These are phyloP conservation scores for Sebastes iracundus DNA, from an alignment of 2,797 vertebrate species.

Conservation along the genomic window DNA sequence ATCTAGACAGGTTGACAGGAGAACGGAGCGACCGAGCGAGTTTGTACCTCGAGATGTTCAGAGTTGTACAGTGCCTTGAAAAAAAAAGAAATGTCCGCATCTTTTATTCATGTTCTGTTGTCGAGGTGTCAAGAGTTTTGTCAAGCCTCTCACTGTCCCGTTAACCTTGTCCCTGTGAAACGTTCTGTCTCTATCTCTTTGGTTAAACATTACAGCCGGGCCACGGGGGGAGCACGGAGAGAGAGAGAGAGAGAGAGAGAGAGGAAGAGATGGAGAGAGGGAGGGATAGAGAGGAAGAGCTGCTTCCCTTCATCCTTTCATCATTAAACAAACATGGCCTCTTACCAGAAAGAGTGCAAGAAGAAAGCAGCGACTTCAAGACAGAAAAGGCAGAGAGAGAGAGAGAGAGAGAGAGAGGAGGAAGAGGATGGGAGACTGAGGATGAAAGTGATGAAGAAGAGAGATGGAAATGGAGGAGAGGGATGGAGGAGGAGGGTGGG, in stretches of 20 bases:
- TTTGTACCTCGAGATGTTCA: slow-evolving; percentile 61
- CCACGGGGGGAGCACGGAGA: slow-evolving; percentile 1
- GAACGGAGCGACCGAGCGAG: slow-evolving; percentile 28
- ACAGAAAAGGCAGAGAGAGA: neutral
- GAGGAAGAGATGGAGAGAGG: neutral
- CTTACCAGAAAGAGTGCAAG: slow-evolving; percentile 12
- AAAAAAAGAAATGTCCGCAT: slow-evolving; percentile 51
- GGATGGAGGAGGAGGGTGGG: neutral
- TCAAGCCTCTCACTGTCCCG: slow-evolving; percentile 72
- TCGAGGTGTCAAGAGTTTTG: slow-evolving; percentile 79
- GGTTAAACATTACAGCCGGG: slow-evolving; percentile 67
- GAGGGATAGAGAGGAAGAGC: neutral
- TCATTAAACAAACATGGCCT: slow-evolving; percentile 59
- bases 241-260: neutral
- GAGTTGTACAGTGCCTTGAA: slow-evolving; percentile 33
- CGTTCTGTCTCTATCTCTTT: slow-evolving; percentile 66
- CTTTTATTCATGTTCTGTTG: slow-evolving; percentile 78
- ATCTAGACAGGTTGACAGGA: slow-evolving; percentile 37
- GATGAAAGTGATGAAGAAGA: slow-evolving; percentile 42
- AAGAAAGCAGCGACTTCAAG: slow-evolving; percentile 1
- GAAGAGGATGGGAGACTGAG: neutral
- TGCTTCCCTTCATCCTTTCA: slow-evolving; percentile 34
- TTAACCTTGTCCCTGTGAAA: slow-evolving; percentile 76
- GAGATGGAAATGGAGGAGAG: slow-evolving; percentile 28
- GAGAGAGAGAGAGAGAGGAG: neutral